Percentiles rank a stretch among this genome's conserved stretches.
These are phyloP conservation scores for Apodemus sylvaticus DNA, from an alignment of 2,113 vertebrate genomes.

Conservation along the genomic window DNA sequence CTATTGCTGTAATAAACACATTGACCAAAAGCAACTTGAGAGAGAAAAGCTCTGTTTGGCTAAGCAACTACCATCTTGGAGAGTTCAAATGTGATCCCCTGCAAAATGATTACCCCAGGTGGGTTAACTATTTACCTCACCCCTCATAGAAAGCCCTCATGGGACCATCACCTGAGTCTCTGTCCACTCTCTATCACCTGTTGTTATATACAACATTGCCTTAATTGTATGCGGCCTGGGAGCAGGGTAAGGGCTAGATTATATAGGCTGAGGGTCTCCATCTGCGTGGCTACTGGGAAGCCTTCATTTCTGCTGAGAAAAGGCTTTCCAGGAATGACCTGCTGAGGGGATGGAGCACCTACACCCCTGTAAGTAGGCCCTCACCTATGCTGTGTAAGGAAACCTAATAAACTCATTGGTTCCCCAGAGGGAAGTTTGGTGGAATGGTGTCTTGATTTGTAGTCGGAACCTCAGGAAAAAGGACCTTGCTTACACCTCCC, in stretches of 20 bases:
- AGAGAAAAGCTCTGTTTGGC: neutral
- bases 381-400: neutral
- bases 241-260: neutral
- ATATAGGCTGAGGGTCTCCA: neutral
- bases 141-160: neutral
- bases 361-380: neutral
- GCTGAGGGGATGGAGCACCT: neutral
- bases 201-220: neutral
- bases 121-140: neutral
- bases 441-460: neutral
- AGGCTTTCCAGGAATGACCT: neutral
- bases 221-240: neutral
- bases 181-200: neutral
- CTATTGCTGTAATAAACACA: neutral
- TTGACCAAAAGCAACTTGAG: neutral
- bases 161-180: neutral
- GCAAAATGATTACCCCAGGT: neutral
- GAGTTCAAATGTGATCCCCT: neutral
- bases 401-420: neutral
- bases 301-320: neutral
- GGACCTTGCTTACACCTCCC: neutral
- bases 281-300: neutral
- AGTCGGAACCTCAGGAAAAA: too few relatives aligned
- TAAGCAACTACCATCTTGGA: neutral
- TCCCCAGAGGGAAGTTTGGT: neutral